Evolutionary conservation across 92 coral and sea anemone genomes (phyloP).

Genomic region (Parazoanthus atlanticus): DNA sequence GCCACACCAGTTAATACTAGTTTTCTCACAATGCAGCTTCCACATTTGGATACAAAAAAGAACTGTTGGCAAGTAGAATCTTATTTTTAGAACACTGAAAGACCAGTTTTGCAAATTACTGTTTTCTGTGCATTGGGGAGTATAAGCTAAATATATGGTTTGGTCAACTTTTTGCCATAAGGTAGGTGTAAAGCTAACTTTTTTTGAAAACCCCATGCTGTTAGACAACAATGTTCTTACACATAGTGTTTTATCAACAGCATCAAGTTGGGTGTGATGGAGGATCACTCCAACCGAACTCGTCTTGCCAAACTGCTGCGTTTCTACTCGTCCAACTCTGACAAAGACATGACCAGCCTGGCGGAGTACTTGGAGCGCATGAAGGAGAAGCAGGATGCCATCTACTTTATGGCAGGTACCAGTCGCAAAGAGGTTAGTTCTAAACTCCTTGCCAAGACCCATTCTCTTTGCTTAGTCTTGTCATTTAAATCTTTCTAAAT

Average conservation of each 20-base stretch:
- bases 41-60: background rate
- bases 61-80: background rate
- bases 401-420: conserved; percentile 99
- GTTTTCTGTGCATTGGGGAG: no score
- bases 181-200: no score
- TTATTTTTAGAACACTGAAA: no score
- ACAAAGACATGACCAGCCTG: conserved; percentile 90
- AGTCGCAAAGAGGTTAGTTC: conserved; percentile 86
- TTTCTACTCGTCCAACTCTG: conserved; percentile 93
- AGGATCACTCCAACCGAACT: conserved; percentile 98
- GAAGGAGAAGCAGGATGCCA: conserved; percentile 98
- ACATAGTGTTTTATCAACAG: conserved; percentile 41
- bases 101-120: no score
- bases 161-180: no score
- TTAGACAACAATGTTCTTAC: background rate
- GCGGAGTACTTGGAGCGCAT: conserved; percentile 93
- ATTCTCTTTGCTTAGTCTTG: no score
- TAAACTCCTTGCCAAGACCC: background rate
- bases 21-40: background rate
- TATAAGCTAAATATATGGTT: no score
- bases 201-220: background rate
- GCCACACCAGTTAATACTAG: no score
- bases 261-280: conserved; percentile 97
- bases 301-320: conserved; percentile 96
- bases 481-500: no score